Evolutionary conservation across 2,797 vertebrate genomes (phyloP).

Genomic region (Emys orbicularis): DNA sequence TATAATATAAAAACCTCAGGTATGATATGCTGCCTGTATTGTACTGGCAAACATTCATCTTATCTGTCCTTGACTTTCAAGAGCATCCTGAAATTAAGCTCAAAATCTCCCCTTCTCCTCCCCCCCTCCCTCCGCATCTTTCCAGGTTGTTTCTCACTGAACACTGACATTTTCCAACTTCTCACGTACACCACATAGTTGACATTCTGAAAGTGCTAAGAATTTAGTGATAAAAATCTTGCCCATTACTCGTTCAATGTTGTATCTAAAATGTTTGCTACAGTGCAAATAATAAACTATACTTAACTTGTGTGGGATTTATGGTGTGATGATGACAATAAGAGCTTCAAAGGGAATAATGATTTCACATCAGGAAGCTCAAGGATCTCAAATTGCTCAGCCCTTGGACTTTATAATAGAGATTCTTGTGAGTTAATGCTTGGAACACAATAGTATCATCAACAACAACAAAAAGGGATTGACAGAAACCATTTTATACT

Average conservation of each 20-base stretch:
- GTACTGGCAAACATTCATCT: background rate
- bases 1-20: background rate
- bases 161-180: background rate
- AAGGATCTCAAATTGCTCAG: background rate
- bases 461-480: background rate
- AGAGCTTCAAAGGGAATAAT: background rate
- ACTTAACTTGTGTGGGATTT: background rate
- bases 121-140: background rate
- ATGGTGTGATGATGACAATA: background rate
- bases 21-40: background rate
- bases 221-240: background rate
- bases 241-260: background rate
- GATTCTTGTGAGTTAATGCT: background rate
- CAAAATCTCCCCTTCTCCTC: background rate
- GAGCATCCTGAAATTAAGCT: background rate
- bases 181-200: background rate
- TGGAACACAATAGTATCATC: background rate
- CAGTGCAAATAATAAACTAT: background rate
- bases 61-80: background rate
- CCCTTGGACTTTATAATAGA: background rate
- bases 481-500: background rate
- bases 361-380: background rate
- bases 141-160: background rate
- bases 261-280: background rate
- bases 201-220: background rate